Evolutionary conservation across 2,888 invertebrate genomes (phyloP).

Genomic region (Cerastis rubricosa): DNA sequence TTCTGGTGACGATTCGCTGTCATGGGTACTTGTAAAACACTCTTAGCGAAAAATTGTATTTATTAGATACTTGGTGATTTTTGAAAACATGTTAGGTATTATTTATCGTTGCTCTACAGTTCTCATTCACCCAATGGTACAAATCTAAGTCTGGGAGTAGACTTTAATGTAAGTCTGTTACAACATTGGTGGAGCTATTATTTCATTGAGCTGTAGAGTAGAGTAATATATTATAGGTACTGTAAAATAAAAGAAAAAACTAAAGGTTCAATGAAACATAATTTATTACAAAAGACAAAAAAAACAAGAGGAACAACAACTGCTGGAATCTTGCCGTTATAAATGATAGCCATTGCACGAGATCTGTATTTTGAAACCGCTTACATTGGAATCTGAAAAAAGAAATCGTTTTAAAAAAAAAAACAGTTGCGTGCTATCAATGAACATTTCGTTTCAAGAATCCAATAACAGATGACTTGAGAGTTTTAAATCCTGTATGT

Average conservation of each 20-base stretch:
- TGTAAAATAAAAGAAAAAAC: slow-evolving; percentile 10
- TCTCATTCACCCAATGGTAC: not conserved
- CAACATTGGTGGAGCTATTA: not conserved
- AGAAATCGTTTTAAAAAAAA: not conserved
- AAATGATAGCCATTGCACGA: too few species aligned
- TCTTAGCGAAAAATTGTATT: too few species aligned
- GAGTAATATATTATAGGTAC: not conserved
- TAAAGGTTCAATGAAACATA: not conserved
- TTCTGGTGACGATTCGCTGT: not conserved
- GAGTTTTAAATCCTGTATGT: not conserved
- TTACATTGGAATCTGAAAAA: slow-evolving; percentile 31
- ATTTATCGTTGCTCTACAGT: not conserved
- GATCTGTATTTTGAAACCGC: not conserved
- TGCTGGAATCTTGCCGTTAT: not conserved
- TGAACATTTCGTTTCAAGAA: not conserved
- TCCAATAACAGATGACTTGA: not conserved
- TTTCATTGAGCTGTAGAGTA: too few species aligned
- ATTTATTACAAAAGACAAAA: slow-evolving; percentile 12
- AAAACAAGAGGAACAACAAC: not conserved
- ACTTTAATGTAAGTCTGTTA: not conserved
- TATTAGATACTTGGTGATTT: too few species aligned
- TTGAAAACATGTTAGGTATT: not conserved
- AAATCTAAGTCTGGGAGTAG: not conserved
- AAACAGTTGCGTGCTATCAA: not conserved
- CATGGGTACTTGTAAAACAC: not conserved